Evolutionary conservation across 1,140 invertebrate species (phyloP), one percentile per base, ranked within the genome.

Genomic region (Mesaphorura yosii): DNA sequence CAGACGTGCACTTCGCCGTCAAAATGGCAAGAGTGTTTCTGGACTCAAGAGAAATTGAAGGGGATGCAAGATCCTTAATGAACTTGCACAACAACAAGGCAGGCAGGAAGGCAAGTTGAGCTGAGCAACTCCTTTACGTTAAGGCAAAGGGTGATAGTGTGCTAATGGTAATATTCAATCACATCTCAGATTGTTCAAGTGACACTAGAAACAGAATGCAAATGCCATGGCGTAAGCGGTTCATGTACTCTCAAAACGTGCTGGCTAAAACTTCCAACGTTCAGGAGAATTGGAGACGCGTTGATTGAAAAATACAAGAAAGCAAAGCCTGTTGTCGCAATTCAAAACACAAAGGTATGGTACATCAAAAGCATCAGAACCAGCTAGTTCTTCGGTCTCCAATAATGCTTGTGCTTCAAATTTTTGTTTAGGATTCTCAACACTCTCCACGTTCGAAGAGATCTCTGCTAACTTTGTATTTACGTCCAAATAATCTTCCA

Each of bases 1-100:
- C 82, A 0, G 82, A 86, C 62, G 78, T 87, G 20, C 77, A 78
- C 12, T 86, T 78, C 58, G 86, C 86, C 10, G 80, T 84, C 66
- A 75, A 78, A 58, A 82, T 86, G 67, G 80, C 86, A 22, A 73
- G 85, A 41, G 79, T 79, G 64, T 90, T 90, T 71, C 75, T 90
- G 57, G 87, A 92, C 70, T 80, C 86, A 40, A 73, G 86, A 48
- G 82, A 90, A 66, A 72, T 88, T 49, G 86, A 89, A 66, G 76
- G 78, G 0, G 84, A 91, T 67, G 84, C 84, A 3, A 73, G 90
- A 28, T 86, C 84, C 47, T 72, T 92, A 57, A 95, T 97, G 89
- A 97, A 98, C 72, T 75, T 96, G 27, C 93, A 98, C 70, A 98
- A 98, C 70, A 97, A 96, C 73, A 80, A 85, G 65, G 88, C 86